Percentiles rank a stretch among this genome's conserved stretches.
Evolutionary conservation across 1,140 invertebrate species (phyloP).

Genomic region (Drosophila setifemur): DNA sequence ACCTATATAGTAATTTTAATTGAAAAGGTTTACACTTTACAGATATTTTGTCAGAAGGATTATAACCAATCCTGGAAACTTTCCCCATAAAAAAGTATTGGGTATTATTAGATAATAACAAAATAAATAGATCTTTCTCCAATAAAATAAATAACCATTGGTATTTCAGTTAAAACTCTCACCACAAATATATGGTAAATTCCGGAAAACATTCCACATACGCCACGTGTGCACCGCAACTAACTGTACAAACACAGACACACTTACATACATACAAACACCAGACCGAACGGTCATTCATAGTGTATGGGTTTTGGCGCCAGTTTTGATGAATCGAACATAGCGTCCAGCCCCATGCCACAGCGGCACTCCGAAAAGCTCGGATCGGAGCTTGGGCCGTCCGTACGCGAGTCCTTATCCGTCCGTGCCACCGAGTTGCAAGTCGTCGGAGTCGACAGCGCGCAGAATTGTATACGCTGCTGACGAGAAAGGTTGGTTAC

Average conservation of each 20-base stretch:
- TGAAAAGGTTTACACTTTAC: too few species aligned
- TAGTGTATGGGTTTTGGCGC: slow-evolving; percentile 62
- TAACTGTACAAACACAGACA: neutral
- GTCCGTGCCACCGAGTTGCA: slow-evolving; percentile 32
- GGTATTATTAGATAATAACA: too few species aligned
- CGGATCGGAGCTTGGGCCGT: slow-evolving; percentile 44
- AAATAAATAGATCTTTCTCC: too few species aligned
- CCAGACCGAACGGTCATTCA: slow-evolving; percentile 10
- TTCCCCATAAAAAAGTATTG: too few species aligned
- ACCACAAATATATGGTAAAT: too few species aligned
- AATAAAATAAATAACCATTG: too few species aligned
- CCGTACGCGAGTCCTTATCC: neutral
- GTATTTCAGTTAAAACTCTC: too few species aligned
- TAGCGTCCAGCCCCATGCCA: slow-evolving; percentile 16
- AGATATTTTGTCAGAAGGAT: too few species aligned
- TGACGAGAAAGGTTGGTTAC: slow-evolving; percentile 78
- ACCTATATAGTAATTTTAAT: too few species aligned
- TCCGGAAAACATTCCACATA: slow-evolving; percentile 20
- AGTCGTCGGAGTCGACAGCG: slow-evolving; percentile 36
- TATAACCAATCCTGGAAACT: too few species aligned
- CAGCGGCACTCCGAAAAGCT: slow-evolving; percentile 70
- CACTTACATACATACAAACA: neutral
- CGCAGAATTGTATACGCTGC: slow-evolving; percentile 81
- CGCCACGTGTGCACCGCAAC: slow-evolving; percentile 22
- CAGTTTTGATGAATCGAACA: slow-evolving; percentile 61